Evolutionary conservation across 2,888 invertebrate genomes (phyloP).

Genomic region (Lepidochrysops patricia): DNA sequence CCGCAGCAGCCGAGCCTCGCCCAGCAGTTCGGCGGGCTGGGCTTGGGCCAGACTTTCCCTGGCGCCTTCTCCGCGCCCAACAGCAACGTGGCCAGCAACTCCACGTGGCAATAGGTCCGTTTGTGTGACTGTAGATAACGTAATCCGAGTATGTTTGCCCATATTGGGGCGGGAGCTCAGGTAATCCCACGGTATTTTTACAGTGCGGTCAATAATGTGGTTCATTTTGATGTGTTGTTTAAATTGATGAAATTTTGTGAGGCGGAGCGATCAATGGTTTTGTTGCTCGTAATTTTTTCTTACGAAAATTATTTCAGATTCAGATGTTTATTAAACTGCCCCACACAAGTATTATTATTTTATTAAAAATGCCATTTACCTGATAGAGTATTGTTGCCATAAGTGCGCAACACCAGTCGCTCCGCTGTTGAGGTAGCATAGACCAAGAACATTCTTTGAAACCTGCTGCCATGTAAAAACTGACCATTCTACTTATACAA

Average conservation of each 20-base stretch:
- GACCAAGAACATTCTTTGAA: not conserved
- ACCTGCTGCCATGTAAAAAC: not conserved
- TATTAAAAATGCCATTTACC: not conserved
- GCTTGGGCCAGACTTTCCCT: constrained; percentile 58
- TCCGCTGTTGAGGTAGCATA: not conserved
- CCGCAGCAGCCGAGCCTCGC: constrained; percentile 31
- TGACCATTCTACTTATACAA: not conserved
- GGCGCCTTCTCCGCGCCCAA: constrained; percentile 52
- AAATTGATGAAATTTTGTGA: not conserved
- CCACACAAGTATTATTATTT: not conserved
- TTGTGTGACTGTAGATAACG: constrained; percentile 20
- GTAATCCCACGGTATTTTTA: constrained; percentile 1
- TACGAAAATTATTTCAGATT: not conserved
- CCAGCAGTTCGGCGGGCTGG: constrained; percentile 57
- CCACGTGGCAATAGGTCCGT: constrained; percentile 55
- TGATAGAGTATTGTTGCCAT: not conserved
- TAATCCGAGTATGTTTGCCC: constrained; percentile 3
- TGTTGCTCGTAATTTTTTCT: not conserved
- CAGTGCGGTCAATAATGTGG: not conserved
- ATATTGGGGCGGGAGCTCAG: not conserved
- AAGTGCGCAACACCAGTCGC: not conserved
- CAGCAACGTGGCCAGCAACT: constrained; percentile 56
- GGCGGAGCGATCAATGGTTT: not conserved
- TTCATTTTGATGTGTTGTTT: not conserved
- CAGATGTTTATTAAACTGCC: not conserved